Conservation (phyloP, 2,797 vertebrate species). For the Pteronotus mesoamericanus region DNA sequence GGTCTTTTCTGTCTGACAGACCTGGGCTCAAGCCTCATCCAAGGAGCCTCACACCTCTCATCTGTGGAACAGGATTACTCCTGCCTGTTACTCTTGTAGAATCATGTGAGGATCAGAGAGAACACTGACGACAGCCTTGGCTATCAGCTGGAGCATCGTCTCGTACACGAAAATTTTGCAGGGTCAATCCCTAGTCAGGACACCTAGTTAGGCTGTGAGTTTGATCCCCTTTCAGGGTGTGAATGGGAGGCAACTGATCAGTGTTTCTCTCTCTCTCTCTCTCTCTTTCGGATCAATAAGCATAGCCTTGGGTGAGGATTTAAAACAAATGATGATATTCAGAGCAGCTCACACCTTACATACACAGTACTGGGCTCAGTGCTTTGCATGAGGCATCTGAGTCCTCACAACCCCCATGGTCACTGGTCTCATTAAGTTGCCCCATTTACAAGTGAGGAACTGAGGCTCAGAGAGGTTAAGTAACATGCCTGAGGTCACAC, state of each 20-base stretch:
- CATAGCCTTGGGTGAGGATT: too few species aligned
- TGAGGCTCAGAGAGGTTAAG: neutral
- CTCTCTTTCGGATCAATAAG: too few species aligned
- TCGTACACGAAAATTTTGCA: rapidly evolving
- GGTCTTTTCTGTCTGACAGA: neutral
- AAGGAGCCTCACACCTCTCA: neutral
- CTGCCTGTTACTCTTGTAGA: neutral
- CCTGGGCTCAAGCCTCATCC: neutral
- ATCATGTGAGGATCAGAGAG: neutral
- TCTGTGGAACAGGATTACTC: neutral
- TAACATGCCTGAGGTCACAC: neutral
- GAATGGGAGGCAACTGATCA: too few species aligned
- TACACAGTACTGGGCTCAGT: neutral
- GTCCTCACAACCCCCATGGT: neutral
- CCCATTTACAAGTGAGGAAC: neutral
- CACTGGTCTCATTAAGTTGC: neutral
- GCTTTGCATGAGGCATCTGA: neutral
- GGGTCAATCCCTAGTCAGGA: too few species aligned
- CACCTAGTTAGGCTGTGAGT: too few species aligned
- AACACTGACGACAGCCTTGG: too few species aligned
- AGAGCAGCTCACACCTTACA: rapidly evolving
- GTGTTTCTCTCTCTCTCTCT: too few species aligned
- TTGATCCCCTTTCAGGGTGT: too few species aligned
- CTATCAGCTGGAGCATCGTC: too few species aligned
- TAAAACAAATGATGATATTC: neutral